Base-by-base conservation (phyloP, 2,888 invertebrate species). In the Eustalomyia histrio region DNA sequence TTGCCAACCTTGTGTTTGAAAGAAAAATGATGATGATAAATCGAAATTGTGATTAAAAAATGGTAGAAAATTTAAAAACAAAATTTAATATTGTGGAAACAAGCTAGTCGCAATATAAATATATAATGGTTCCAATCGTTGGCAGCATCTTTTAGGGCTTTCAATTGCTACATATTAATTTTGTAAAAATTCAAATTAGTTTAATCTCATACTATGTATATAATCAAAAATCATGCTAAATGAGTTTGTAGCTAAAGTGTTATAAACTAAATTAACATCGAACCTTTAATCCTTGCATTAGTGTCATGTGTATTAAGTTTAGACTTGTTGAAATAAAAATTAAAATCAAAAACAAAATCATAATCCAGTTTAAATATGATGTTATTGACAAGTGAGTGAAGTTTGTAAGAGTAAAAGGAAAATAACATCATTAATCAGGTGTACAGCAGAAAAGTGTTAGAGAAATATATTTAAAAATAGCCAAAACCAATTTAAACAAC, bases 211-310 rank as follows among this genome's bases (percentile, higher is more conserved):
- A 29, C 29, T 29, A 29, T 29, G 7, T 29, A 29, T 1, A 6
- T 6, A 29, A 29, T 7, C n/a, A 47, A n/a, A 39, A 47, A 47
- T 47, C n/a, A 47, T 47, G 43, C 43, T 47, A 47, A 47, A 47
- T 47, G 43, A 47, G 4, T 39, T n/a, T 39, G 39, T 12, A 5
- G 12, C 12, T 33, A 58, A 35, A n/a, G 14, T 43, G 35, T 50
- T 60, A 35, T 53, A 76, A 65, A 61, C 67, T 29, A 52, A 68
- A 68, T 60, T 33, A 55, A 76, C 69, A 85, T 88, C 88, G 89
- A 87, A 88, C 88, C 88, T 88, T 86, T 85, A 68, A 83, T 88
- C 88, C 89, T 87, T 85, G 85, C 84, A 85, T 86, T 86, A 84
- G 87, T 87, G 84, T 87, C 87, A 72, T 84, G 84, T 80, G 86